phyloP scores from a whole-genome alignment of 2,113 vertebrate species.

The Anolis carolinensis region DNA sequence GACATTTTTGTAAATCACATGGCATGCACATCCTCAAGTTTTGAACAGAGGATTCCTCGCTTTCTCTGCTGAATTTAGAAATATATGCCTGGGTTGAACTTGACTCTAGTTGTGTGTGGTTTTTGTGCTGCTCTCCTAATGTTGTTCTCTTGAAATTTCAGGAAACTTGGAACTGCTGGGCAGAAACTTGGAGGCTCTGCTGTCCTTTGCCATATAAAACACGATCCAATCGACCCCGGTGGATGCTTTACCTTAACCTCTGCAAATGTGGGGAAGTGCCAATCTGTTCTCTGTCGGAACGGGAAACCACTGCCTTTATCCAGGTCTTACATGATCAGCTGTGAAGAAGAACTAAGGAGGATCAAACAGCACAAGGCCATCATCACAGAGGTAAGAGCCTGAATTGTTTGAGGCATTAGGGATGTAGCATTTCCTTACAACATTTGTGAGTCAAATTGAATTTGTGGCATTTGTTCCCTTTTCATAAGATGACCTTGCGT shows the following conservation, averaged over 20 bases:
- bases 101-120: neutral
- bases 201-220: constrained; percentile 94
- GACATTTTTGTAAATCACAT: neutral
- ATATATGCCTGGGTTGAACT: neutral
- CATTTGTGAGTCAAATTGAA: neutral
- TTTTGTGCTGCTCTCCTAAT: neutral
- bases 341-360: constrained; percentile 89
- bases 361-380: constrained; percentile 94
- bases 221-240: constrained; percentile 90
- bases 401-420: neutral
- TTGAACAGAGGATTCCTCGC: neutral
- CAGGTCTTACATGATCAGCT: constrained; percentile 85
- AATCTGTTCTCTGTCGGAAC: constrained; percentile 91
- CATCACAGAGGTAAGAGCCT: constrained; percentile 88
- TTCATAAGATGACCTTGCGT: neutral
- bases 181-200: constrained; percentile 97
- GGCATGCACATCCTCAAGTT: neutral
- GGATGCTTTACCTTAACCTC: constrained; percentile 95
- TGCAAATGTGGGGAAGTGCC: constrained; percentile 97
- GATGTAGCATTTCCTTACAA: neutral
- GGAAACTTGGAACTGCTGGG: constrained; percentile 96
- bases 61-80: neutral
- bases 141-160: constrained; percentile 62
- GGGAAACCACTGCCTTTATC: constrained; percentile 92
- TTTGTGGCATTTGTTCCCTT: neutral